These are phyloP conservation scores for Lathronympha strigana DNA, from an alignment of 2,888 invertebrate genomes.

Conservation along the genomic window DNA sequence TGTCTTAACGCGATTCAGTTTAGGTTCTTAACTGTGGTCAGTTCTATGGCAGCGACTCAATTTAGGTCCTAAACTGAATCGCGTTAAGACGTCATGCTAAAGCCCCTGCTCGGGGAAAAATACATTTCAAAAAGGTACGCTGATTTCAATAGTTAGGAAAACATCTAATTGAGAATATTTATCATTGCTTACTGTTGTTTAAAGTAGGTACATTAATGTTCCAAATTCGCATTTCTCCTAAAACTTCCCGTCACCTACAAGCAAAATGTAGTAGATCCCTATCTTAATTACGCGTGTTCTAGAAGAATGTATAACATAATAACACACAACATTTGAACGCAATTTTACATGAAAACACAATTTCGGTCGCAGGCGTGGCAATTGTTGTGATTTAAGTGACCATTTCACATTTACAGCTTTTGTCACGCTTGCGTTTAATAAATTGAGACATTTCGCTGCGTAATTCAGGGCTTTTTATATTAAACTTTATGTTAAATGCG, in stretches of 20 bases:
- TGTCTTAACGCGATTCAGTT: too few species aligned
- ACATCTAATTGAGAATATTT: too few species aligned
- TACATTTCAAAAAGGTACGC: too few species aligned
- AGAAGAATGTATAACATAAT: conserved; percentile 56
- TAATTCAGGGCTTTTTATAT: conserved; percentile 52
- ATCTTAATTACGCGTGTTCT: conserved; percentile 62
- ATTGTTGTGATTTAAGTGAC: conserved; percentile 70
- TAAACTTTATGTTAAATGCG: conserved; percentile 54
- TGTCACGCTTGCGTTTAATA: conserved; percentile 71
- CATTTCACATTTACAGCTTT: conserved; percentile 67
- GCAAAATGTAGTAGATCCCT: conserved; percentile 43
- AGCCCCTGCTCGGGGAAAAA: too few species aligned
- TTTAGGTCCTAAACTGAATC: too few species aligned
- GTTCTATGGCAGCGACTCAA: too few species aligned
- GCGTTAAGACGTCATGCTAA: too few species aligned
- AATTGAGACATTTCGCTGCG: conserved; percentile 72
- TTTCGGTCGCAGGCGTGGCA: conserved; percentile 66
- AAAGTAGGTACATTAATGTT: neutral
- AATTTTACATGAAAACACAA: conserved; percentile 69
- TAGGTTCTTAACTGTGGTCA: too few species aligned
- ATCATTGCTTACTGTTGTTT: neutral
- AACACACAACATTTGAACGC: conserved; percentile 56
- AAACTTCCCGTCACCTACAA: conserved; percentile 23
- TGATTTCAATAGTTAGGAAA: too few species aligned
- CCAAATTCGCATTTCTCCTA: conserved; percentile 5